Evolutionary conservation across 2,797 vertebrate genomes (phyloP), one percentile per base, ranked within the genome.

Genomic region (Epinephelus coioides): DNA sequence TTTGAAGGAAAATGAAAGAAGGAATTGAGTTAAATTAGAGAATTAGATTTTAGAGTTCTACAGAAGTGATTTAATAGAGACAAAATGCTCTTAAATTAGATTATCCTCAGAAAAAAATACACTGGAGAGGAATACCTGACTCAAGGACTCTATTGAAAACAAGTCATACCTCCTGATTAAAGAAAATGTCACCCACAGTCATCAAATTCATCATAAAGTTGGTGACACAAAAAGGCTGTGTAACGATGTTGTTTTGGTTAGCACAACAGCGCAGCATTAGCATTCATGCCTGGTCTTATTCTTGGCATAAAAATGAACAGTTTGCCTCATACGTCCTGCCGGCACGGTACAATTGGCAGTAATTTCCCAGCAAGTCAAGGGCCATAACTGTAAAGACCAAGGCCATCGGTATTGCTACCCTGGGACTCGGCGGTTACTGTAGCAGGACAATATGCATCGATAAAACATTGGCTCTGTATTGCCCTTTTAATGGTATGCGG

Each of bases 381-480:
- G 77, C 76, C 15, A 44, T 85, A 89, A 84, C 78, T 40, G 55
- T 89, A 88, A 90, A 91, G 85, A 87, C 79, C 67, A 51, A 81
- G 76, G 75, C 75, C 80, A 69, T 83, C n/a, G 13, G 51, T 69
- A 86, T 25, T 25, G 73, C 38, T 68, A 64, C 72, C 83, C 54
- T 6, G 83, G 77, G 88, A 87, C 69, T 38, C 38, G n/a, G 67
- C 30, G 17, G 75, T 77, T 87, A 77, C 83, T 76, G 90, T 78
- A 76, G 87, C 79, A 73, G 76, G 86, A 87, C 89, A 90, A 87
- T 91, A 88, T 78, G 81, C 84, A 73, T 78, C 66, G n/a, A 90
- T 92, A 89, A 91, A 92, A 89, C 89, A 83, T 67, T 78, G 87
- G 86, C 88, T 79, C 70, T 62, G 75, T 59, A 75, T 86, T 76